phyloP scores from a whole-genome alignment of 2,113 vertebrate species.

The Phylloscopus trochilus region DNA sequence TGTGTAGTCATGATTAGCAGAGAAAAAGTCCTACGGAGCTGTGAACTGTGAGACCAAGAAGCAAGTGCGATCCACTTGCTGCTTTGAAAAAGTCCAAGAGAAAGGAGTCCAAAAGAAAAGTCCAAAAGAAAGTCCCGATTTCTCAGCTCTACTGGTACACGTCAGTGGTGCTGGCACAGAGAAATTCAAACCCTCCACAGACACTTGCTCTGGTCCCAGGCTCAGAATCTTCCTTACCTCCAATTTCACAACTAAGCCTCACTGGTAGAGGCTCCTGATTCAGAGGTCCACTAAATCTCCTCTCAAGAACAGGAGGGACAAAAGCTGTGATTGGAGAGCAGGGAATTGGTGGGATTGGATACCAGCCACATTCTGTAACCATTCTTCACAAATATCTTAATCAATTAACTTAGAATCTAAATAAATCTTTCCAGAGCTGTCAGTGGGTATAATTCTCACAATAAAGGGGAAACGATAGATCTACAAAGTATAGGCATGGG shows the following conservation, averaged over 20 bases:
- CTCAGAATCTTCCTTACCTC: background rate
- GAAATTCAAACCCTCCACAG: background rate
- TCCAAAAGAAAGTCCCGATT: background rate
- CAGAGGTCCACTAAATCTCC: background rate
- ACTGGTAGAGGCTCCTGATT: background rate
- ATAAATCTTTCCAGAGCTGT: background rate
- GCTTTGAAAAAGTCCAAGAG: background rate
- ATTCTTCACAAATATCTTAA: background rate
- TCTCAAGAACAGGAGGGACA: background rate
- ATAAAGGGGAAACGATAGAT: background rate
- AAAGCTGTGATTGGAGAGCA: background rate
- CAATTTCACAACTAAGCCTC: background rate
- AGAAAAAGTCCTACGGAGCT: background rate
- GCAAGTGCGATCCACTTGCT: background rate
- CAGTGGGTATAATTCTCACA: background rate
- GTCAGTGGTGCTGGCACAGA: background rate
- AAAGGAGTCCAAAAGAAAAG: background rate
- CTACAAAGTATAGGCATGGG: background rate
- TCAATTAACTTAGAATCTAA: background rate
- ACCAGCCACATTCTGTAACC: background rate
- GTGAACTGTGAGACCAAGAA: background rate
- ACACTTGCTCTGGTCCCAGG: rapidly evolving
- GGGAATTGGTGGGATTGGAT: background rate
- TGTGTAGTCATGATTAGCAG: background rate
- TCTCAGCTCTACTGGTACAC: background rate